These are phyloP conservation scores for Invenusta paracnida DNA, from an alignment of 2,888 invertebrate genomes.

Conservation along the genomic window DNA sequence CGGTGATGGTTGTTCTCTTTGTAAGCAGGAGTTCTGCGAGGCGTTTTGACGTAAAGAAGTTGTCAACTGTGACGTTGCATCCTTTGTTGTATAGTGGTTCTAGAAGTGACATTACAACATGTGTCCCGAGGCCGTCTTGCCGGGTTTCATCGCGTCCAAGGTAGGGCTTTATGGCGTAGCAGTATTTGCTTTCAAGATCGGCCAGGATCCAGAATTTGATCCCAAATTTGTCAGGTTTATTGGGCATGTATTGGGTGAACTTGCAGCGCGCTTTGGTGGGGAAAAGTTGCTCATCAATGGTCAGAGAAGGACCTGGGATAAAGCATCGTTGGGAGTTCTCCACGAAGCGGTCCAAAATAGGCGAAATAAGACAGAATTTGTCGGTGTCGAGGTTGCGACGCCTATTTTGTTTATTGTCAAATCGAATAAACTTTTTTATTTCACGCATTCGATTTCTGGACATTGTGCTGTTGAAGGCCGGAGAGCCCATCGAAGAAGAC, in stretches of 20 bases:
- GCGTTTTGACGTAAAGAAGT: slow-evolving; percentile 32
- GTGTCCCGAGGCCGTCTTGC: background rate
- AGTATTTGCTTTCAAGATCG: slow-evolving; percentile 16
- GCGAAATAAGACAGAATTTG: background rate
- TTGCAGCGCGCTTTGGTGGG: slow-evolving; percentile 2
- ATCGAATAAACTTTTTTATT: background rate
- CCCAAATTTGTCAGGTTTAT: slow-evolving; percentile 20
- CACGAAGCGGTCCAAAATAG: background rate
- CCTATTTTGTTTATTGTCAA: background rate
- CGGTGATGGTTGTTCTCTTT: slow-evolving; percentile 33
- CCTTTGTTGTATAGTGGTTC: slow-evolving; percentile 23
- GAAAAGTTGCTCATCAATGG: slow-evolving; percentile 27
- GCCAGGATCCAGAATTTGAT: slow-evolving; percentile 17
- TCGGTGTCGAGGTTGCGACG: background rate
- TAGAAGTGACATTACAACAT: background rate
- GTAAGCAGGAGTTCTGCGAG: background rate
- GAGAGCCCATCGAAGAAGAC: background rate
- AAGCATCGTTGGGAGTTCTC: slow-evolving; percentile 3
- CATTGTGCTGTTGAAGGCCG: background rate
- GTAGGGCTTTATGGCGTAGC: background rate
- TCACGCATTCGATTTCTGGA: slow-evolving; percentile 8
- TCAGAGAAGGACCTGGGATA: slow-evolving; percentile 1
- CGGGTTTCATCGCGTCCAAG: slow-evolving; percentile 1
- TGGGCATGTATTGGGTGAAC: slow-evolving; percentile 10
- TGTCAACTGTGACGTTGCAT: background rate